phyloP scores from a whole-genome alignment of 2,797 vertebrate genomes.

The Gymnothorax javanicus region DNA sequence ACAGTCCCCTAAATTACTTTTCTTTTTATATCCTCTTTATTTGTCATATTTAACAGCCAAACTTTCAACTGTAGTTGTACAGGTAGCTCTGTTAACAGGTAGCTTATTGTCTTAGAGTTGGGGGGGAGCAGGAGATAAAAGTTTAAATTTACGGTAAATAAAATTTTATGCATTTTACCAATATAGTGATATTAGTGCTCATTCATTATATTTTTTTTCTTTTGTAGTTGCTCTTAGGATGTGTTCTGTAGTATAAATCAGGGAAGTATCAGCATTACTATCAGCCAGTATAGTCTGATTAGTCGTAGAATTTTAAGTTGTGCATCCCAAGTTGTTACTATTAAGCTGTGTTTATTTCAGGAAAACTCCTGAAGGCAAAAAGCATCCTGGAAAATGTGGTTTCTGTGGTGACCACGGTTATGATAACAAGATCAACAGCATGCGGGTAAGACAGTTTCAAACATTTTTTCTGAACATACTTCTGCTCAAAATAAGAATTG shows the following conservation, averaged over 20 bases:
- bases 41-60: background rate
- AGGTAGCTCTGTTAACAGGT: background rate
- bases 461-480: background rate
- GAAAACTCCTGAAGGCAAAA: constrained; percentile 78
- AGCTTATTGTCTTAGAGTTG: background rate
- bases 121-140: background rate
- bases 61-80: background rate
- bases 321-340: background rate
- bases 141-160: background rate
- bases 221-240: background rate
- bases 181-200: background rate
- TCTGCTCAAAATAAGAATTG: background rate
- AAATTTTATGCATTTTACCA: background rate
- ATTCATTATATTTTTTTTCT: background rate
- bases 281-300: too few relatives aligned
- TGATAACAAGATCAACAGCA: constrained; percentile 97
- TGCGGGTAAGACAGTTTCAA: constrained; percentile 79
- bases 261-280: background rate
- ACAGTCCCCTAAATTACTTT: too few relatives aligned
- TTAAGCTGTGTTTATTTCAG: constrained; percentile 56
- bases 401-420: constrained; percentile 96
- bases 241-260: background rate
- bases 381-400: constrained; percentile 76
- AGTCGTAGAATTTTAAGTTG: too few relatives aligned
- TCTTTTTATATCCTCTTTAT: background rate